phyloP scores from a whole-genome alignment of 2,797 vertebrate species.

The Sciaenops ocellatus region DNA sequence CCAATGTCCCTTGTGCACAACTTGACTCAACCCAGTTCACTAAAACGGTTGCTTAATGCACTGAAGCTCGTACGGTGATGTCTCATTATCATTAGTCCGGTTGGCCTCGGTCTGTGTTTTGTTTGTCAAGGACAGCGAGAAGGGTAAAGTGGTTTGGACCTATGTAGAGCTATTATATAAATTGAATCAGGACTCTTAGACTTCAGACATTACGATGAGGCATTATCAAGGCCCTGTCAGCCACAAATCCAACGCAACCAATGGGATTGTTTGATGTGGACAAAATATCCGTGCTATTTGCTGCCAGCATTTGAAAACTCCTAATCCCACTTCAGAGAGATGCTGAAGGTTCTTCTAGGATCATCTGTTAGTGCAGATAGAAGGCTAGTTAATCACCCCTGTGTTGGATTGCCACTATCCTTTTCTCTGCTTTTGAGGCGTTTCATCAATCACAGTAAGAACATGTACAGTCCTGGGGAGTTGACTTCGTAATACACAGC shows the following conservation, averaged over 20 bases:
- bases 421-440: conserved; percentile 63
- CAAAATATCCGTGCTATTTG: conserved; percentile 50
- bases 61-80: conserved; percentile 26
- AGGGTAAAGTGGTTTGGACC: conserved; percentile 42
- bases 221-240: conserved; percentile 52
- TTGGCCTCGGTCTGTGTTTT: conserved; percentile 46
- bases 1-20: conserved; percentile 65
- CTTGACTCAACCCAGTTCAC: conserved; percentile 62
- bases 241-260: conserved; percentile 45
- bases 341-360: conserved; percentile 65
- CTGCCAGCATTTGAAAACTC: conserved; percentile 61
- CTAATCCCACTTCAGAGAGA: conserved; percentile 75
- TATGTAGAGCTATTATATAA: conserved; percentile 53
- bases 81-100: conserved; percentile 40
- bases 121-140: conserved; percentile 62
- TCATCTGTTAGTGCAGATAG: conserved; percentile 69
- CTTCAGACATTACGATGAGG: conserved; percentile 52
- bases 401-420: conserved; percentile 41
- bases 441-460: conserved; percentile 74
- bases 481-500: conserved; percentile 42
- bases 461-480: conserved; percentile 54
- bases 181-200: conserved; percentile 47
- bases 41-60: conserved; percentile 47
- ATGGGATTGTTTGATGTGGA: conserved; percentile 60
- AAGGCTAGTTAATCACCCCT: conserved; percentile 69